Evolutionary conservation across 2,888 invertebrate genomes (phyloP), one percentile per base, ranked within the genome.

Genomic region (Polydesmus complanatus): DNA sequence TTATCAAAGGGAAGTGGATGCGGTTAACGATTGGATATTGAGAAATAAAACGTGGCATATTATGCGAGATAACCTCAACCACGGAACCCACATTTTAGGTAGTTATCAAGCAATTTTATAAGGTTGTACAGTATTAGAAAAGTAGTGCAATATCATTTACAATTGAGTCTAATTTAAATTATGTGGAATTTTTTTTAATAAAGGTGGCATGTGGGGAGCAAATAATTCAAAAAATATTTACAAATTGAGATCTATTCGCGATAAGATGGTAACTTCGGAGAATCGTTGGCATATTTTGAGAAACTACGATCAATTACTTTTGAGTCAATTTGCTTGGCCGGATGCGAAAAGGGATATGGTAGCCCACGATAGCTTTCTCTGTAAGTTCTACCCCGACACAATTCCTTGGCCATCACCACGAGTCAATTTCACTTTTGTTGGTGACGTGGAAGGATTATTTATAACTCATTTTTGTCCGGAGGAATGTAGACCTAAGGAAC

Each of bases 1-100:
- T 49, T 52, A 52, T 26, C 61, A 62, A 25, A n/a, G 63, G 26
- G 63, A 63, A 63, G 57, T 61, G 11, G 63, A 61, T 26, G 61
- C 63, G 1, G 63, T 63, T 8, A 52, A 63, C 22, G 53, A 63
- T 47, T 63, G 63, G 63, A 22, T 61, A 3, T 0, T 22, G 1
- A 53, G 52, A 18, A 57, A 63, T 26, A 27, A 61, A 27, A 63
- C 63, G 14, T 63, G 50, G 18, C 63, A 63, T 27, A 21, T 63
- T 25, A 63, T 63, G 63, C 56, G 63, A 47, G 63, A 63, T 25
- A 62, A 63, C 21, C 56, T 19, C 19, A 37, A n/a, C 11, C 63
- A 63, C 50, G 14, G 14, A 18, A 37, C 52, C 2, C 19, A 27
- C 14, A 56, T 62, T 19, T 27, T 62, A 19, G 62, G 59, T 59